A percentile compares a stretch with the other conserved stretches of the same genome.
Conservation (phyloP, 2,113 vertebrate genomes). For the Steatornis caripensis region DNA sequence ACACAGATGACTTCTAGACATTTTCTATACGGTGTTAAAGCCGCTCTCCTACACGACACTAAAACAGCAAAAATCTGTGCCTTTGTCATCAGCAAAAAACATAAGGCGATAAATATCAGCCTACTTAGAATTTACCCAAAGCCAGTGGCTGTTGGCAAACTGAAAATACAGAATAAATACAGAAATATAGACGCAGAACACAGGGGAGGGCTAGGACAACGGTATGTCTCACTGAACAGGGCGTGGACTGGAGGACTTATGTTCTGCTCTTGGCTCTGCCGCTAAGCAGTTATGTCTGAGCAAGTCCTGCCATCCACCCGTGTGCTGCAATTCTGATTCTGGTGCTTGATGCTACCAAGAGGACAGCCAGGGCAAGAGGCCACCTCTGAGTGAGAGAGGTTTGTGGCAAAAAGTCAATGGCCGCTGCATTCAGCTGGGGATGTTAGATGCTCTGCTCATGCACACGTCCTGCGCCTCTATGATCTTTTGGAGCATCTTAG, state of each 20-base stretch:
- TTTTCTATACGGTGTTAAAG: not conserved
- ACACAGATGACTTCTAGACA: not conserved
- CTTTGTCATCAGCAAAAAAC: not conserved
- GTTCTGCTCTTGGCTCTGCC: not conserved
- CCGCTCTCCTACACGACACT: not conserved
- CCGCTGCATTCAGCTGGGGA: not conserved
- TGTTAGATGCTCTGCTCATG: not conserved
- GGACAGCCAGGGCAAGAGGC: not conserved
- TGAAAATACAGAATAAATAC: not conserved
- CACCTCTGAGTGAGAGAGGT: not conserved
- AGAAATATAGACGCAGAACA: not conserved
- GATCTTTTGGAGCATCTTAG: not conserved
- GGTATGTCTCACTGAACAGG: not conserved
- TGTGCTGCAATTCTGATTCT: not conserved
- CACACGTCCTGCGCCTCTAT: not conserved
- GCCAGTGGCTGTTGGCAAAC: not conserved
- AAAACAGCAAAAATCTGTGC: not conserved
- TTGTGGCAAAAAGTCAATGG: not conserved
- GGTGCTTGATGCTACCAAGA: accelerated
- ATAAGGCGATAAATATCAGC: not conserved
- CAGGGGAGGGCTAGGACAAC: not conserved
- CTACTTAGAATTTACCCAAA: not conserved
- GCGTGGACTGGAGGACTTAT: not conserved
- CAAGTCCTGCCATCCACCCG: accelerated
- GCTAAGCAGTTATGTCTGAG: not conserved